phyloP scores from a whole-genome alignment of 2,797 vertebrate genomes.

The Galago senegalensis region DNA sequence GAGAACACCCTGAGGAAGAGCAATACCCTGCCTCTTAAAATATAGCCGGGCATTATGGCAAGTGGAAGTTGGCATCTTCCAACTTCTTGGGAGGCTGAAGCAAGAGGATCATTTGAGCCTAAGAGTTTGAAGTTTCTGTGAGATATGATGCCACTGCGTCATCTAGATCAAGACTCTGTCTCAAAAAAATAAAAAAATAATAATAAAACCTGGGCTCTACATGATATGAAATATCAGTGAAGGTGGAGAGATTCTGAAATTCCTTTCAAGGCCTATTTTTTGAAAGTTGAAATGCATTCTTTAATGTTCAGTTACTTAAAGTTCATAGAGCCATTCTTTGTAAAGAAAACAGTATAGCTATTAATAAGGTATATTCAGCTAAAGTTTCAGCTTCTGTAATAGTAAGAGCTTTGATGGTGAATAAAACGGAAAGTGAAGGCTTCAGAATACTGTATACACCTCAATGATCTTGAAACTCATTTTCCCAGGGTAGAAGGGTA shows the following conservation, averaged over 20 bases:
- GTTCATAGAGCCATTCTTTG: not conserved
- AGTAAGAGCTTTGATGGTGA: not conserved
- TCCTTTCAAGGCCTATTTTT: not conserved
- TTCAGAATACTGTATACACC: constrained; percentile 30
- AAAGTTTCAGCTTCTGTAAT: constrained; percentile 16
- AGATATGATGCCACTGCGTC: too few species aligned
- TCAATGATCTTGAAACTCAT: constrained; percentile 71
- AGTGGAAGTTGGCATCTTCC: too few species aligned
- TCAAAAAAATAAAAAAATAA: not conserved
- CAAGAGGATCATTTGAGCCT: too few species aligned
- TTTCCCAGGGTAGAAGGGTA: constrained; percentile 74
- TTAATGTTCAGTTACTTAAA: not conserved
- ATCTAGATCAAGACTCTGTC: too few species aligned
- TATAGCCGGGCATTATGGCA: too few species aligned
- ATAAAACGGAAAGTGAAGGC: constrained; percentile 51
- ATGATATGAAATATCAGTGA: not conserved
- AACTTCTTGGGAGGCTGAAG: too few species aligned
- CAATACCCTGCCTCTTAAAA: too few species aligned
- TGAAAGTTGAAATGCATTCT: constrained; percentile 2
- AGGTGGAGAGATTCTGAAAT: not conserved
- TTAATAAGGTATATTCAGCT: constrained; percentile 16
- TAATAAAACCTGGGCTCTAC: not conserved
- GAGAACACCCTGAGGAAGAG: too few species aligned
- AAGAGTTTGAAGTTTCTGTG: too few species aligned
- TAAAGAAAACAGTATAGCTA: not conserved